Evolutionary conservation across 2,888 invertebrate genomes (phyloP).

Genomic region (Lithodes maja): DNA sequence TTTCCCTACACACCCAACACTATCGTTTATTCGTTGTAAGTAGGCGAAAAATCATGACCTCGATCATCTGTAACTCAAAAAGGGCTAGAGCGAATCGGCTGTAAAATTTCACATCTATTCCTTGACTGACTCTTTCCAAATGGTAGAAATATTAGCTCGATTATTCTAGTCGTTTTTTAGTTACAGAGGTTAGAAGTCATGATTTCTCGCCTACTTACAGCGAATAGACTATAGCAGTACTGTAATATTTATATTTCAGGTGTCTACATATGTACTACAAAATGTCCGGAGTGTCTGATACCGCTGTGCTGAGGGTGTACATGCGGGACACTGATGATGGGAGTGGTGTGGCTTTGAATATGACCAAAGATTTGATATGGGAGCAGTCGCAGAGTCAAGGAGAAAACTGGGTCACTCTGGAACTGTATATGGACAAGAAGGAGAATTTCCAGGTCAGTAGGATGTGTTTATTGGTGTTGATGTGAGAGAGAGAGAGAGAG

Average conservation of each 20-base stretch:
- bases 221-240: no score
- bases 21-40: no score
- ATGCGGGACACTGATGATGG: background rate
- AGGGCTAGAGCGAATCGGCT: no score
- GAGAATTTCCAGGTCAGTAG: conserved; percentile 37
- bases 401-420: conserved; percentile 20
- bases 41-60: no score
- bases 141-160: no score
- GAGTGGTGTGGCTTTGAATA: background rate
- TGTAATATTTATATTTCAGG: background rate
- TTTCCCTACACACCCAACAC: no score
- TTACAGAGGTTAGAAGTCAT: no score
- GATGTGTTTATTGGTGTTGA: background rate
- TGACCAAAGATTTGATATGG: background rate
- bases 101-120: no score
- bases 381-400: conserved; percentile 29
- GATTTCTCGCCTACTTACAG: no score
- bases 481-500: background rate
- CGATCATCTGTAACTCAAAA: no score
- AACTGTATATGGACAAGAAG: background rate
- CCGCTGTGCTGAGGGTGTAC: conserved; percentile 19
- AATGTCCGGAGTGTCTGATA: conserved; percentile 29
- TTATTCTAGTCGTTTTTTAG: no score
- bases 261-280: conserved; percentile 51
- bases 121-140: no score